Evolutionary conservation across 1,140 invertebrate genomes (phyloP), one percentile per base, ranked within the genome.

Genomic region (Drosophila auraria): DNA sequence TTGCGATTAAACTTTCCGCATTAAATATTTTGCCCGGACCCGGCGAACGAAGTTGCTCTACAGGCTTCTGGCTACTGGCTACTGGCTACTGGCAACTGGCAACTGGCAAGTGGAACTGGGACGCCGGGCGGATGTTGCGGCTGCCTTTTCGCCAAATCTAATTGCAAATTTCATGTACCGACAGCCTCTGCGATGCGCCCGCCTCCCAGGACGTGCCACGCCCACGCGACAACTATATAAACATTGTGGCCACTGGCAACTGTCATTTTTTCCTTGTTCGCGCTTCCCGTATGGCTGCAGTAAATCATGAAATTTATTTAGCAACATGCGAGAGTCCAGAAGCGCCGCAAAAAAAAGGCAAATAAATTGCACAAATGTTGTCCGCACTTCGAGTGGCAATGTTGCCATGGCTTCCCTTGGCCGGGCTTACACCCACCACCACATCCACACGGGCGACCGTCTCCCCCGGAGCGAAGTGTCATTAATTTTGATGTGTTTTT

Each of bases 101-200:
- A 47, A 75, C 20, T 33, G 38, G 45, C 60, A 58, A 45, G 38
- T 51, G 65, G 53, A 74, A 49, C 40, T 74, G 45, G 58, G 53
- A 65, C 76, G 64, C 33, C 27, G 27, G 64, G 40, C 78, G 82
- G 78, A 78, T 80, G 80, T 66, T 87, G 84, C 45, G 83, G 83
- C 69, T 78, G 69, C 73, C 80, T 89, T 83, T 89, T 71, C 49
- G 69, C 81, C 75, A 90, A 90, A 89, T 90, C 82, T 89, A 89
- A 89, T 89, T 89, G 84, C 84, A 82, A 89, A 89, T 86, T 89
- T 89, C 83, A 90, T 90, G 79, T 89, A 71, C 69, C 81, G 51
- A 58, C 66, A 78, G 80, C 72, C 50, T 51, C 53, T 25, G 50
- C 20, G 44, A 63, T 66, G 64, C 78, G 50, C 71, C 62, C 62